phyloP scores from a whole-genome alignment of 2,888 invertebrate genomes.

The Oscheius onirici region DNA sequence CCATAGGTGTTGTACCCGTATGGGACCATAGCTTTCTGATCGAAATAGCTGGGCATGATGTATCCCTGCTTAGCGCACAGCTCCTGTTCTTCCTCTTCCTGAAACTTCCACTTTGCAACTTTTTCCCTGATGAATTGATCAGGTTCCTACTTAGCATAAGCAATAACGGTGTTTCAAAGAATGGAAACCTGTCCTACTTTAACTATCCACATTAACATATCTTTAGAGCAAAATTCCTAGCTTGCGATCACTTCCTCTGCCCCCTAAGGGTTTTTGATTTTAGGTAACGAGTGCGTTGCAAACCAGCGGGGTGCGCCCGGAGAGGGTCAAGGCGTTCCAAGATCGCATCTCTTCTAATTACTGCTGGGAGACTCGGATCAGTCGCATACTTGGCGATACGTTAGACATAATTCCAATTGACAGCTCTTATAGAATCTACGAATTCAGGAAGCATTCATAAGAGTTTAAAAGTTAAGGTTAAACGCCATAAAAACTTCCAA shows the following conservation, averaged over 20 bases:
- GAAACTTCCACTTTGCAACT: slow-evolving; percentile 17
- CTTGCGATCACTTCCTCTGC: background rate
- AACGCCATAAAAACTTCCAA: too few species aligned
- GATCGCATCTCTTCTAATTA: slow-evolving; percentile 36
- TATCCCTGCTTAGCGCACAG: slow-evolving; percentile 66
- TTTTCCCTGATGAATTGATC: background rate
- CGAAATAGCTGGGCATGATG: slow-evolving; percentile 62
- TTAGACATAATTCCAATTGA: slow-evolving; percentile 19
- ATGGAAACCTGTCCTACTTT: slow-evolving; percentile 7
- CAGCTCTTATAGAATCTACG: background rate
- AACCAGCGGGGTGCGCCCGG: slow-evolving; percentile 24
- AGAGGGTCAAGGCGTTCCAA: slow-evolving; percentile 30
- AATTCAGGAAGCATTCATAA: too few species aligned
- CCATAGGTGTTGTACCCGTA: slow-evolving; percentile 57
- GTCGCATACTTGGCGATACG: slow-evolving; percentile 20
- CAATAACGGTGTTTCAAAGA: background rate
- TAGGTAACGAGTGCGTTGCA: slow-evolving; percentile 4
- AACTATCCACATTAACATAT: slow-evolving; percentile 9
- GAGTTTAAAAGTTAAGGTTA: background rate
- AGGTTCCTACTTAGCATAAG: slow-evolving; percentile 26
- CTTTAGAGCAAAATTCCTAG: background rate
- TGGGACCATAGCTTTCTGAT: slow-evolving; percentile 58
- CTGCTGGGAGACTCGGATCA: slow-evolving; percentile 29
- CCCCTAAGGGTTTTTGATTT: background rate
- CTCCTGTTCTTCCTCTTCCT: slow-evolving; percentile 63